phyloP scores from a whole-genome alignment of 2,113 vertebrate genomes.

The Tretioscincus oriximinensis region DNA sequence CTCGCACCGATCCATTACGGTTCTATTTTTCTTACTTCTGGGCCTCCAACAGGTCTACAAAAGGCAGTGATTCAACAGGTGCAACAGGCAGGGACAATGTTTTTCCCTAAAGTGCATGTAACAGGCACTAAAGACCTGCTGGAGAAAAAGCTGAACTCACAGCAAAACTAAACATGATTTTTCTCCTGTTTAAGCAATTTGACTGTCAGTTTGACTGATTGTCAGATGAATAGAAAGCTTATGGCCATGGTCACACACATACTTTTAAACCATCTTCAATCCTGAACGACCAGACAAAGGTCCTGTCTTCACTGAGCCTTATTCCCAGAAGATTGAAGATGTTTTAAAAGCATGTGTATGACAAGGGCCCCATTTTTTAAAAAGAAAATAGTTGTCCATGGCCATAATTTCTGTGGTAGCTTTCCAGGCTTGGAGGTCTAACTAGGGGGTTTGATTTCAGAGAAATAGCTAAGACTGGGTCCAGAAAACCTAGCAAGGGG shows the following conservation, averaged over 20 bases:
- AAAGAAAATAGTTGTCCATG: neutral
- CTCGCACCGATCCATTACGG: no score
- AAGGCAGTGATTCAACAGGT: constrained; percentile 1
- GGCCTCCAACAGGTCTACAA: neutral
- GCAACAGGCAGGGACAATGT: neutral
- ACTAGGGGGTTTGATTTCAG: no score
- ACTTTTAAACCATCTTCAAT: no score
- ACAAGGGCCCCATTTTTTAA: neutral
- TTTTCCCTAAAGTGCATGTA: neutral
- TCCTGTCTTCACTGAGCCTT: no score
- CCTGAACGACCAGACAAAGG: no score
- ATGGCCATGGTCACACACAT: no score
- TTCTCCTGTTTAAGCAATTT: neutral
- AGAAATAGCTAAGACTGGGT: no score
- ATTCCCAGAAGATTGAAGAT: no score
- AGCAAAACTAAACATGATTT: neutral
- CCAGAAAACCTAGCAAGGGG: no score
- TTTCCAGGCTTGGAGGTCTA: neutral
- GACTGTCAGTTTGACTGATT: neutral
- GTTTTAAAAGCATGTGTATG: no score
- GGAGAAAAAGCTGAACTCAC: neutral
- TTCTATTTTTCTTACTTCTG: neutral
- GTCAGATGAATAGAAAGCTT: neutral
- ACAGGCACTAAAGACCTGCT: neutral
- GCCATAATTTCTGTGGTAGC: neutral